Percentiles rank a stretch among this genome's conserved stretches.
These are phyloP conservation scores for Schlechtendalia chinensis DNA, from an alignment of 1,140 invertebrate genomes.

Conservation along the genomic window DNA sequence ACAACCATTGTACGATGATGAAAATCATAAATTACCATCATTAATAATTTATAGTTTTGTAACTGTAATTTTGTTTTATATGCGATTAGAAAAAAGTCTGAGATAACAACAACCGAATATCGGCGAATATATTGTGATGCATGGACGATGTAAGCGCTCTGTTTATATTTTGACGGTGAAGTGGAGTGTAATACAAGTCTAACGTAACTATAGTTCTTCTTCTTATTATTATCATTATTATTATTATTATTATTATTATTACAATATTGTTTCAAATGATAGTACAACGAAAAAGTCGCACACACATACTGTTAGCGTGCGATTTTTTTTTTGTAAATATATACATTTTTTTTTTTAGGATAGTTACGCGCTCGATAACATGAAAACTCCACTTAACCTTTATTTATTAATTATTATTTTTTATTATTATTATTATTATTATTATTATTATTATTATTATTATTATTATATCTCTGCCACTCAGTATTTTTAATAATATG, in stretches of 20 bases:
- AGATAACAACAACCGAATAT: background rate
- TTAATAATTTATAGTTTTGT: too few species aligned
- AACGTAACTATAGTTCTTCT: background rate
- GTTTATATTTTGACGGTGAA: background rate
- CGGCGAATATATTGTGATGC: background rate
- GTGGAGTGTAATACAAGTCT: constrained; percentile 17
- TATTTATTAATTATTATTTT: constrained; percentile 1
- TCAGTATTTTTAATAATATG: constrained; percentile 21
- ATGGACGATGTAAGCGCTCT: background rate
- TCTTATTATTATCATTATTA: too few species aligned
- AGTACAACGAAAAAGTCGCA: background rate
- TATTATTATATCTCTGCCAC: constrained; percentile 10
- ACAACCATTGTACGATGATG: background rate
- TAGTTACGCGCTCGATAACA: background rate
- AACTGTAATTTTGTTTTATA: constrained; percentile 1
- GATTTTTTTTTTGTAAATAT: background rate
- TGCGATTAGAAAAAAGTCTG: background rate
- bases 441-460: too few species aligned
- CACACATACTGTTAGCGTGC: background rate
- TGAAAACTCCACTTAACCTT: constrained; percentile 14
- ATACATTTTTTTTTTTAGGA: background rate
- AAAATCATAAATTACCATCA: too few species aligned
- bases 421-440: too few species aligned
- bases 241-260: too few species aligned
- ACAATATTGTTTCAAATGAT: background rate